These are phyloP conservation scores for Asteroscopus sphinx DNA, from an alignment of 2,888 invertebrate genomes.

Conservation along the genomic window DNA sequence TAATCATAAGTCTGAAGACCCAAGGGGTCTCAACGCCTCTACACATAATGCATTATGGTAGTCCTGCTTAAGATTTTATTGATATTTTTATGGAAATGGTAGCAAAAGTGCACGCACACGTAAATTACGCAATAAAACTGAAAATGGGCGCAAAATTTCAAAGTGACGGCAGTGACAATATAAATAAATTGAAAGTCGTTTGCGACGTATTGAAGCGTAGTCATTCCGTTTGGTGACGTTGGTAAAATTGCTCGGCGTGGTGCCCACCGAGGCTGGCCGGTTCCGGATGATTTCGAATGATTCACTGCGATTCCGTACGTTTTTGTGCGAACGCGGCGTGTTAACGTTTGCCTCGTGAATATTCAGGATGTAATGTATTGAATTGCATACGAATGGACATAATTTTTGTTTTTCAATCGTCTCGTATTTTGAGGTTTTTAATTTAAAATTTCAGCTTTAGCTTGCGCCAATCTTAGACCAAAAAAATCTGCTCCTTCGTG, in stretches of 20 bases:
- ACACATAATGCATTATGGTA: conserved; percentile 1
- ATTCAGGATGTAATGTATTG: conserved; percentile 34
- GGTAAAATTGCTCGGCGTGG: conserved; percentile 26
- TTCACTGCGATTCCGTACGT: conserved; percentile 7
- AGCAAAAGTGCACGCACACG: conserved; percentile 1
- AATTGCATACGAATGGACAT: conserved; percentile 18
- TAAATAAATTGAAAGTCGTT: conserved; percentile 40
- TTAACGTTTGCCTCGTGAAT: conserved; percentile 36
- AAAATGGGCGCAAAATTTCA: conserved; percentile 24
- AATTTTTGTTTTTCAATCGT: conserved; percentile 33
- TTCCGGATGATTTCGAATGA: conserved; percentile 8
- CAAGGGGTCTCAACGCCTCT: too few species aligned
- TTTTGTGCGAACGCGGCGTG: neutral
- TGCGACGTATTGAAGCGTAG: conserved; percentile 43
- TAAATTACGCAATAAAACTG: conserved; percentile 20
- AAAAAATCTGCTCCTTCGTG: too few species aligned
- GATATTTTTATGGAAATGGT: conserved; percentile 18
- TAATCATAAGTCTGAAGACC: too few species aligned
- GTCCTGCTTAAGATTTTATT: conserved; percentile 23
- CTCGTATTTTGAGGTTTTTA: conserved; percentile 10
- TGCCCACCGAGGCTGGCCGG: neutral
- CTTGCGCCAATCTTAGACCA: too few species aligned
- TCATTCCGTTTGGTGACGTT: conserved; percentile 31
- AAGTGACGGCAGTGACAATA: conserved; percentile 28
- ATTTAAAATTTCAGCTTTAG: conserved; percentile 17